Base-by-base conservation (phyloP, 2,888 invertebrate genomes). In the Caenorhabditis drosophilae region DNA sequence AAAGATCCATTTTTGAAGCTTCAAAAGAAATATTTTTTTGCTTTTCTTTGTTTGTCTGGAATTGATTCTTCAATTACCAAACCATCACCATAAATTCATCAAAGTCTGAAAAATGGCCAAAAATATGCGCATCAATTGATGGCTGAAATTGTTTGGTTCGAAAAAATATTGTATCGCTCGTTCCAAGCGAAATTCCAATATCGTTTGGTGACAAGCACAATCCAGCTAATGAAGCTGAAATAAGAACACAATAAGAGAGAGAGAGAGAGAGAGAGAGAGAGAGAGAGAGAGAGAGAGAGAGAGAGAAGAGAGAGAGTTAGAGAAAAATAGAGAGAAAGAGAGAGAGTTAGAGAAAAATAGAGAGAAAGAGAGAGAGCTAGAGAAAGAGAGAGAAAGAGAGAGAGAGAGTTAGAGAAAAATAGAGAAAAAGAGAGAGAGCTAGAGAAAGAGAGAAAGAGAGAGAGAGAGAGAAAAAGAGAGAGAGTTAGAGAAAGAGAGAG, bases 1-100 rank as follows among this genome's bases (percentile, higher is more conserved):
- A 95, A 85, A 0, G 95, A 94, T 0, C 95, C 96, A 86, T 97
- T 97, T 84, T 94, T 91, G 78, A 85, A 87, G 68, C 86, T 86
- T n/a, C n/a, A n/a, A n/a, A n/a, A n/a, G 84, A 90, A 92, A 61
- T 35, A 25, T 44, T 7, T 11, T 6, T 4, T 22, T 22, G 41
- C 7, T 38, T 38, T 38, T 38, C 9, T 20, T 22, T 7, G 22
- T 20, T 20, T 18, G 16, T 11, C 7, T 41, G 4, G 15, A 41
- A 16, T 9, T 22, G 15, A 41, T 20, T n/a, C 11, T 20, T 56
- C 49, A 73, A 84, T 83, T 85, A 91, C 91, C 93, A 93, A 53
- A 96, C 86, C 34, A 96, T 86, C 0, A 90, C 93, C 92, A 95
- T 93, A 85, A 90, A 96, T 7, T 89, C 86, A 6, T 52, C 50